Evolutionary conservation across 2,113 vertebrate species (phyloP).

Genomic region (Pelusios castaneus): DNA sequence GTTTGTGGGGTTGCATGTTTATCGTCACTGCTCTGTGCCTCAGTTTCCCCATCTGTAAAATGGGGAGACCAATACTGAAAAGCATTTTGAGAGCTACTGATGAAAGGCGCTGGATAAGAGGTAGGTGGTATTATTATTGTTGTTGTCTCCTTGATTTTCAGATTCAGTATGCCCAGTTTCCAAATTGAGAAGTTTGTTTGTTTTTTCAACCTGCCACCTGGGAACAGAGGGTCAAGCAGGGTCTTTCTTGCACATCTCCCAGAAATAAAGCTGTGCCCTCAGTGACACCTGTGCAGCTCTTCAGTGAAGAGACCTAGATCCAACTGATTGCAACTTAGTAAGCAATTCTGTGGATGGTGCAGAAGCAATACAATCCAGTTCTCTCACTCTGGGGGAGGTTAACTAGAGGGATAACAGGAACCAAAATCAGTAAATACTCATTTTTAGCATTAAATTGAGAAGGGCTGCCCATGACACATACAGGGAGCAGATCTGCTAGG

Average conservation of each 20-base stretch:
- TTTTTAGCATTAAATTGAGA: background rate
- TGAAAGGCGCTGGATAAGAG: background rate
- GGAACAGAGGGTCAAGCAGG: too few relatives aligned
- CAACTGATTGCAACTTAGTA: background rate
- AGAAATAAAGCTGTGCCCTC: background rate
- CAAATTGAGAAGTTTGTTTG: too few relatives aligned
- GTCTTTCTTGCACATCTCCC: too few relatives aligned
- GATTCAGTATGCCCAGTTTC: background rate
- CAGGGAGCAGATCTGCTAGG: background rate
- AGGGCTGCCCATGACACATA: background rate
- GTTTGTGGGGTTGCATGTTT: background rate
- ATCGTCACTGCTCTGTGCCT: background rate
- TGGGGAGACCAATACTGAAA: background rate
- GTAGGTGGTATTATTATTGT: background rate
- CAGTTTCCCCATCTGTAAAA: background rate
- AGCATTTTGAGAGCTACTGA: background rate
- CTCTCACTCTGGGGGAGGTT: background rate
- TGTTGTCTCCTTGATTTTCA: background rate
- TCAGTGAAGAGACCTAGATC: background rate
- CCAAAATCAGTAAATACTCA: background rate
- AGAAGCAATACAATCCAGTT: background rate
- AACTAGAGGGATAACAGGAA: background rate
- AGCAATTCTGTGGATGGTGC: background rate
- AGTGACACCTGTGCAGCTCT: background rate
- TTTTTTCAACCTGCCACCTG: too few relatives aligned